Evolutionary conservation across 1,140 invertebrate species (phyloP), one percentile per base, ranked within the genome.

Genomic region (Caenorhabditis remanei): DNA sequence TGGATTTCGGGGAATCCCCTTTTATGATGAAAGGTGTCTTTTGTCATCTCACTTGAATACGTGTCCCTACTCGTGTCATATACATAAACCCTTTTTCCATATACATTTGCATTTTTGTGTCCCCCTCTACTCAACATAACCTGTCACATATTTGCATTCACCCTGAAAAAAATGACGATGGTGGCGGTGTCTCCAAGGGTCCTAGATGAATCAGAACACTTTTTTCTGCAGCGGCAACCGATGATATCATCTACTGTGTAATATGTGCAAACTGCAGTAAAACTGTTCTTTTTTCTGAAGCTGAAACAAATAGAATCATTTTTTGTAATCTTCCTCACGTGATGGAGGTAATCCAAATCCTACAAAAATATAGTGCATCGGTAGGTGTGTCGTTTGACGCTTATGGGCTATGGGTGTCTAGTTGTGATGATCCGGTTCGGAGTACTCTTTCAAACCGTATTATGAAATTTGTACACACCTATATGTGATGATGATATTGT

Each of bases 391-490:
- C 46, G 5, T 11, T 21, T 24, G 43, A 50, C 71, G 53, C 71
- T 46, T 79, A 6, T 48, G 13, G 5, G 41, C 71, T 79, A 6
- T 48, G 13, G 5, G 41, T 8, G n/a, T 48, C 61, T 63, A 63
- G 61, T 63, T 63, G 24, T 46, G 50, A 9, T 50, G 71, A 79
- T 53, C 71, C 46, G 71, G 71, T 79, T 79, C 67, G 41, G 40
- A 40, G 24, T 41, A 67, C 19, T 40, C 19, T 9, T 24, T 4
- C 11, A 19, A 24, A 43, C 11, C 9, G 24, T 79, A 79, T 79
- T 79, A 79, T 79, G 71, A 79, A 79, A 79, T 79, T 79, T 79
- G 71, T 79, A 79, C 71, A 79, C 46, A 79, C 46, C 21, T n/a
- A 75, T 32, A 32, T 32, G 32, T 32, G 24, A 7, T 75, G 67